Percentiles rank a stretch among this genome's conserved stretches.
These are phyloP conservation scores for Sturmia bella DNA, from an alignment of 2,888 invertebrate species.

Conservation along the genomic window DNA sequence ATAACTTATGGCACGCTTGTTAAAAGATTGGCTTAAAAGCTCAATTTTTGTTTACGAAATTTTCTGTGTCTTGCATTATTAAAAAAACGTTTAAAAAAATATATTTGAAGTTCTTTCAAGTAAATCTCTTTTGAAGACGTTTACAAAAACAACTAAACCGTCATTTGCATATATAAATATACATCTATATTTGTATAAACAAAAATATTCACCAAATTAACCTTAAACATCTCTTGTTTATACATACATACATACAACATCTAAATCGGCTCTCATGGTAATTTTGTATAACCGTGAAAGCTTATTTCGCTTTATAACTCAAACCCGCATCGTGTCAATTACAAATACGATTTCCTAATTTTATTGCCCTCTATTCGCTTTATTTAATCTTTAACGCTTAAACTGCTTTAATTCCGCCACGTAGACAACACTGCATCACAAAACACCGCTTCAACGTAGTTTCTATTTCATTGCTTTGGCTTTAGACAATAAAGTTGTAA, in stretches of 20 bases:
- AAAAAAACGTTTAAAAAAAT: too few relatives aligned
- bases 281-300: conserved; percentile 6
- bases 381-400: conserved; percentile 59
- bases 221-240: conserved; percentile 68
- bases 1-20: too few relatives aligned
- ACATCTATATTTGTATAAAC: conserved; percentile 6
- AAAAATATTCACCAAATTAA: conserved; percentile 40
- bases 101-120: too few relatives aligned
- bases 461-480: conserved; percentile 23
- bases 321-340: conserved; percentile 67
- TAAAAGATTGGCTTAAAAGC: too few relatives aligned
- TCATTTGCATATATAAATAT: conserved; percentile 1
- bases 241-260: conserved; percentile 39
- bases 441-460: conserved; percentile 32
- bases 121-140: too few relatives aligned
- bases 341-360: conserved; percentile 69
- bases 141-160: too few relatives aligned
- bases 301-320: background rate
- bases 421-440: conserved; percentile 24
- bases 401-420: background rate
- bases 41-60: too few relatives aligned
- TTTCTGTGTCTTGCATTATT: too few relatives aligned
- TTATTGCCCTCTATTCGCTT: conserved; percentile 77
- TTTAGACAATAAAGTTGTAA: conserved; percentile 12
- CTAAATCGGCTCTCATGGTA: background rate